phyloP scores from a whole-genome alignment of 2,888 invertebrate species.

The Acronicta aceris region DNA sequence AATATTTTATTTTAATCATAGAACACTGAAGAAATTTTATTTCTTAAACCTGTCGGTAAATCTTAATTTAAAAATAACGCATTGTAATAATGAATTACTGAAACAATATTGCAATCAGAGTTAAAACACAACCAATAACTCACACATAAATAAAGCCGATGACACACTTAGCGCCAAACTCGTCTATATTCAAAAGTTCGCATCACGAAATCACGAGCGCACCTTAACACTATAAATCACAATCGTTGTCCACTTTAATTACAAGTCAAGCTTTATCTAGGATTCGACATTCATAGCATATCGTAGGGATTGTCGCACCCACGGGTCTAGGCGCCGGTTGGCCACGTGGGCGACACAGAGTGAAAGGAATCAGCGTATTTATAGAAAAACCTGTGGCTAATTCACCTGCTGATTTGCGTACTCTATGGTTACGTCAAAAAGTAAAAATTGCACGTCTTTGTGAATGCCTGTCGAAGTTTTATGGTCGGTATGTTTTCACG shows the following conservation, averaged over 20 bases:
- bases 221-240: constrained; percentile 63
- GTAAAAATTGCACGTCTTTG: background rate
- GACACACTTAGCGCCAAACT: constrained; percentile 25
- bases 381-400: constrained; percentile 66
- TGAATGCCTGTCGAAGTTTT: constrained; percentile 11
- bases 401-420: constrained; percentile 55
- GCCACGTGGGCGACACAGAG: constrained; percentile 67
- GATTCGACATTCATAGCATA: constrained; percentile 66
- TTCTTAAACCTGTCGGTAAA: too few relatives aligned
- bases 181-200: constrained; percentile 37
- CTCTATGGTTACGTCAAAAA: constrained; percentile 12
- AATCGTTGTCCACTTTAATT: constrained; percentile 67
- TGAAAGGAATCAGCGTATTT: constrained; percentile 69
- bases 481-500: constrained; percentile 24
- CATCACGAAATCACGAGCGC: constrained; percentile 50
- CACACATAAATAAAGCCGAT: constrained; percentile 36
- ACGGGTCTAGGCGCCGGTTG: constrained; percentile 65
- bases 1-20: too few relatives aligned
- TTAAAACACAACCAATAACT: constrained; percentile 24
- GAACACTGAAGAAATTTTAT: too few relatives aligned
- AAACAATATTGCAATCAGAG: constrained; percentile 1
- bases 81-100: background rate
- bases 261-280: constrained; percentile 64
- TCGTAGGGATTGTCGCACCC: constrained; percentile 68
- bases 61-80: too few relatives aligned